Percentiles rank a stretch among this genome's conserved stretches.
phyloP scores from a whole-genome alignment of 2,797 vertebrate species.

The Phalanger gymnotis region DNA sequence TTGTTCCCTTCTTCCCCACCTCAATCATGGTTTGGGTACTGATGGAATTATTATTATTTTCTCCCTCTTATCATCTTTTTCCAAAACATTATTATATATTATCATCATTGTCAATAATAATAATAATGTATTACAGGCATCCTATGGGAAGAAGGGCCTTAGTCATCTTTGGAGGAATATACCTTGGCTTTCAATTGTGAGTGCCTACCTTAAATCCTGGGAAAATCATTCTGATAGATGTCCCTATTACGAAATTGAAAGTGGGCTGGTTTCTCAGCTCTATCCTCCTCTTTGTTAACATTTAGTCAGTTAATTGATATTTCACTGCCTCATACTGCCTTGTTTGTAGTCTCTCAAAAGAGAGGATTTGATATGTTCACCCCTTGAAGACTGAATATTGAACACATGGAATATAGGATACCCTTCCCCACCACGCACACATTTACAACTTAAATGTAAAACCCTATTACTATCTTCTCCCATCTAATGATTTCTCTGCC shows the following conservation, averaged over 20 bases:
- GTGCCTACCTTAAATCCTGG: background rate
- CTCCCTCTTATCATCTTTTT: background rate
- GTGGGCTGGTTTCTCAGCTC: background rate
- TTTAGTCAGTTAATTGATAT: background rate
- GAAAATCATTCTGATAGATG: background rate
- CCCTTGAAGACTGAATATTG: background rate
- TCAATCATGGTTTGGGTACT: background rate
- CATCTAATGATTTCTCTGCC: background rate
- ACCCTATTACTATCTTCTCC: background rate
- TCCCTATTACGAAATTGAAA: background rate
- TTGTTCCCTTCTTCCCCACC: background rate
- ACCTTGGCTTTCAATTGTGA: background rate
- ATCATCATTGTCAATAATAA: background rate
- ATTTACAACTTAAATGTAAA: background rate
- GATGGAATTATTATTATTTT: background rate
- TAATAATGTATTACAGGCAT: background rate
- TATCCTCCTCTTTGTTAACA: background rate
- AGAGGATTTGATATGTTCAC: background rate
- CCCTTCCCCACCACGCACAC: background rate
- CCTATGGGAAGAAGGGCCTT: background rate
- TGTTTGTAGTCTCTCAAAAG: background rate
- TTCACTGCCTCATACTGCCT: background rate
- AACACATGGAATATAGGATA: background rate
- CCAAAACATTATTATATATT: background rate
- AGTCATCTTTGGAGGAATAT: background rate